Evolutionary conservation across 2,113 vertebrate genomes (phyloP), one percentile per base, ranked within the genome.

Genomic region (Leucoraja erinaceus): DNA sequence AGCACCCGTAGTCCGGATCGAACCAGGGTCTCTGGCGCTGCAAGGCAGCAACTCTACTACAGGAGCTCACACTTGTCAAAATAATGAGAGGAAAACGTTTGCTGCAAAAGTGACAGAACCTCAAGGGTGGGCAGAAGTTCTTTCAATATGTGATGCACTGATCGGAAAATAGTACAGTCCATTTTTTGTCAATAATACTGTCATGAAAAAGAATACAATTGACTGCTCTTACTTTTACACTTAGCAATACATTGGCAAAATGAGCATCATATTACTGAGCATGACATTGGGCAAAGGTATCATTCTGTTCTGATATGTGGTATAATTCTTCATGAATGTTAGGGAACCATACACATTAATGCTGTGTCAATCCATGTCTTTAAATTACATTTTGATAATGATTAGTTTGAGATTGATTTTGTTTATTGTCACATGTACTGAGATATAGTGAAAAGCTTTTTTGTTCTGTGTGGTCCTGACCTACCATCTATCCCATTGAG

Each of bases 271-370:
- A 83, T 83, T 14, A 83, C 79, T 83, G 18, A 83, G 56, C 47
- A 83, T 83, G 47, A 83, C 10, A 86, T n/a, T 16, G 56, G 56
- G 25, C 59, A 86, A 28, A 61, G 25, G 28, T 84, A 61, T 25
- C 12, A n/a, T n/a, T 86, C 28, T n/a, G 81, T 4, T 86, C n/a
- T 86, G 81, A 86, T 56, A 86, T 86, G 61, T 86, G 61, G 14
- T 61, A 86, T 61, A 25, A 59, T 86, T 86, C 54, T 25, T 61
- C 81, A 28, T 86, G 54, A 25, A 86, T 59, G 25, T 59, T 59
- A 4, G 54, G 56, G 56, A 86, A 61, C 28, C 56, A 61, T 31
- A 86, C 61, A 25, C 81, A 84, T 10, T 11, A 54, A 14, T 25
- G 81, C 25, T 28, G 10, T 86, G 81, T 86, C 56, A 86, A 56